Evolutionary conservation across 1,140 invertebrate species (phyloP), one percentile per base, ranked within the genome.

Genomic region (Antheraea mylitta): DNA sequence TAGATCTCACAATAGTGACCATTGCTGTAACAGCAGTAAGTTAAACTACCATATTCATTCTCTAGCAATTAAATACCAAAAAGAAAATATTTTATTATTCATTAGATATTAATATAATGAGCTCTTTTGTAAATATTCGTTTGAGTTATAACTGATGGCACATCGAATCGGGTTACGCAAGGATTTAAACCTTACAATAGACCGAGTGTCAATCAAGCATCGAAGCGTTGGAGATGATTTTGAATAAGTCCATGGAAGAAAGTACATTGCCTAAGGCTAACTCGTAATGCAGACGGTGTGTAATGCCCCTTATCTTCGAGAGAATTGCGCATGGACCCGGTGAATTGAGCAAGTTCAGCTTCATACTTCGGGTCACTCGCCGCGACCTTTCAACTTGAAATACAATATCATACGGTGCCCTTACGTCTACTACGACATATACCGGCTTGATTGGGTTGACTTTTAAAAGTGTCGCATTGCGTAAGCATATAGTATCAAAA

Each of bases 221-320:
- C 85, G 86, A 87, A 69, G 79, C 71, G 69, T 87, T 85, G 86
- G 88, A 87, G 87, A 90, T 85, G 85, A 75, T 89, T 89, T 89
- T 86, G 85, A 90, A 91, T 89, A 87, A 89, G 82, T 82, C 78
- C 79, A 91, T 71, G 78, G 83, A 85, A 89, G 89, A 91, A 91
- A 90, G 86, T 82, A 74, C 74, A 68, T 70, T 74, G 87, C 83
- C 78, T 73, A 70, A 70, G 80, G 86, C 81, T 70, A 68, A 67
- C 67, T 67, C 73, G 78, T 79, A 81, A 72, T 68, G 59, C 70
- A n/a, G 69, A 67, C 62, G 60, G 62, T 68, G 58, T 66, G 71
- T 70, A 69, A 75, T 73, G 58, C 74, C 73, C 70, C 75, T 74
- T 74, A 68, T 72, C 37, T 82, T 63, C 64, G 70, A 69, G 60